Base-by-base conservation (phyloP, 2,888 invertebrate species). In the Brachyptera risi region DNA sequence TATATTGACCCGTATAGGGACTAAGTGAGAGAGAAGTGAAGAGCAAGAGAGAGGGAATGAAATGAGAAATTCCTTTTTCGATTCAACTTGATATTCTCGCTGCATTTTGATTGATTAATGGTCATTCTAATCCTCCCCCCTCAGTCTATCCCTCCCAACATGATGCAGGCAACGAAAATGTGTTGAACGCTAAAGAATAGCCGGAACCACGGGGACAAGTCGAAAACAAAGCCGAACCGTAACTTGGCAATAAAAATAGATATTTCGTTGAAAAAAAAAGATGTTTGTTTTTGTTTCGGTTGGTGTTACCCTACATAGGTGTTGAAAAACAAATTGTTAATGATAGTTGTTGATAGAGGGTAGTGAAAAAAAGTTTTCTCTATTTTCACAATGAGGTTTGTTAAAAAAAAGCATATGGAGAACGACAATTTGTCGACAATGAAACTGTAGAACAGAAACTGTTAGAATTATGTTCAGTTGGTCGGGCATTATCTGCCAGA, bases 21-120 rank as follows among this genome's bases (percentile, higher is more conserved):
- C n/a, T n/a, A n/a, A n/a, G n/a, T n/a, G n/a, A n/a, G n/a, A n/a
- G n/a, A n/a, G n/a, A n/a, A n/a, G n/a, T n/a, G n/a, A n/a, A n/a
- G n/a, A n/a, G n/a, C n/a, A n/a, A n/a, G n/a, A n/a, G n/a, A n/a
- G n/a, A 15, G 15, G 47, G 17, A 35, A 2, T 35, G 19, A 59
- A 58, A 54, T 59, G 64, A 64, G 61, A 59, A 56, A 61, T 61
- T 61, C 63, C 63, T 61, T 61, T 64, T 59, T 56, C 61, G 61
- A 61, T 64, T 64, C 58, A 54, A 61, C 61, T 61, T 51, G 64
- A 64, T 64, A 64, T 64, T 61, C 61, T 38, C 50, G 54, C 38
- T 57, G 63, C 60, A 51, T 56, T 62, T 56, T 60, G 63, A 63
- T 63, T 64, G 64, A 61, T 64, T 59, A 61, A 60, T 63, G 63